Base-by-base conservation (phyloP, 2,797 vertebrate genomes). In the Scomberomorus guttatus region DNA sequence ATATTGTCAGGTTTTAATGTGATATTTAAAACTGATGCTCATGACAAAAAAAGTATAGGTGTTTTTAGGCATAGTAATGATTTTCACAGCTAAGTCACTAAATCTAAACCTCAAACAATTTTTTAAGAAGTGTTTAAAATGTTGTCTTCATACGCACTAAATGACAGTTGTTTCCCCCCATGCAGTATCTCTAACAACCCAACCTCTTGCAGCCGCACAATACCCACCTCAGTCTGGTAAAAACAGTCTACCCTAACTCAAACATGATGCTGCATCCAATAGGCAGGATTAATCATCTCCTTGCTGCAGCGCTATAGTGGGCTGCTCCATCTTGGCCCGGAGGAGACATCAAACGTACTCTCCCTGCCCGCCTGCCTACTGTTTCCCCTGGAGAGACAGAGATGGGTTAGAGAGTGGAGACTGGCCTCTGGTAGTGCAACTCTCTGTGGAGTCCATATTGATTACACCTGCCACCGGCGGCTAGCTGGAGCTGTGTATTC, bases 401-500 rank as follows among this genome's bases (percentile, higher is more conserved):
- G 90, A 92, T 82, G 87, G 87, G 90, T 92, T 90, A 83, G 87
- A 90, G 81, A 92, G 90, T 87, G 85, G 90, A 92, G 90, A 90
- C 91, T 90, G 90, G 90, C 92, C 91, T 92, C 90, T 92, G 90
- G 91, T 93, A 92, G 90, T 93, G 90, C 87, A 90, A 91, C 89
- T 92, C 93, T 94, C 93, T 87, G 90, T 87, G 89, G 92, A 93
- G 90, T 93, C 93, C 87, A 87, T 93, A 93, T 94, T 94, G 93
- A 94, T 93, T 93, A 91, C 89, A 93, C 88, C 93, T 94, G 91
- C 93, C 92, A 93, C 90, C 84, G 86, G 90, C 87, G 71, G 91
- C 90, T 90, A 88, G 92, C 88, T 85, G 82, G 85, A 92, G 88
- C 91, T 88, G 80, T 87, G 90, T 83, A 79, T 85, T 91, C 90